Evolutionary conservation across 2,797 vertebrate genomes (phyloP).

Genomic region (Leptoclinus maculatus): DNA sequence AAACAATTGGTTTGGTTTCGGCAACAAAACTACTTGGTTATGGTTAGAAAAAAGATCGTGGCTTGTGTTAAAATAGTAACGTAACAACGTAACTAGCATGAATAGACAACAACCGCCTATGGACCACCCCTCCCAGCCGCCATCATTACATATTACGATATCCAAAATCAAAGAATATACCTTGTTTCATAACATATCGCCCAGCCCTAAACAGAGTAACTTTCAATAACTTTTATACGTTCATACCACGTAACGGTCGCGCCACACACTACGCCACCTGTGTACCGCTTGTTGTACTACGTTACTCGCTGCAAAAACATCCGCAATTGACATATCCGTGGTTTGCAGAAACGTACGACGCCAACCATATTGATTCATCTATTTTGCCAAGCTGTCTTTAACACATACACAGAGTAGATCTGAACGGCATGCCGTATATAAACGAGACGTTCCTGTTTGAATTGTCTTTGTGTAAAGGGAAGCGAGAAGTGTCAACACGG

Average conservation of each 20-base stretch:
- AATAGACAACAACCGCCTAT: neutral
- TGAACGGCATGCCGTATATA: neutral
- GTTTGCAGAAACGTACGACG: neutral
- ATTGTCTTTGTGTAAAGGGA: constrained; percentile 22
- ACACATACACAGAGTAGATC: neutral
- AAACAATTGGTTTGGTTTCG: neutral
- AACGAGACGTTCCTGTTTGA: constrained; percentile 28
- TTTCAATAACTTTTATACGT: neutral
- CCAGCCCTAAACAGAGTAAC: neutral
- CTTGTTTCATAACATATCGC: neutral
- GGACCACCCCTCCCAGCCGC: neutral
- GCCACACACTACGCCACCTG: neutral
- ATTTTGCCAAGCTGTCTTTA: constrained; percentile 1
- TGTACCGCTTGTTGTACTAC: no score
- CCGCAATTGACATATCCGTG: neutral
- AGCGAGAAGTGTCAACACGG: constrained; percentile 37
- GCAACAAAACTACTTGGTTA: neutral
- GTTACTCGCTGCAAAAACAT: no score
- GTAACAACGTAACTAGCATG: neutral
- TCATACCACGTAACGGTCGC: neutral
- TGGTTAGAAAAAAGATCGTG: neutral
- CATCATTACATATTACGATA: neutral
- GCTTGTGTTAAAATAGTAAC: no score
- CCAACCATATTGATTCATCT: neutral
- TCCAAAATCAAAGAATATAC: neutral